Evolutionary conservation across 2,113 vertebrate species (phyloP), one percentile per base, ranked within the genome.

Genomic region (Kobus ellipsiprymnus): DNA sequence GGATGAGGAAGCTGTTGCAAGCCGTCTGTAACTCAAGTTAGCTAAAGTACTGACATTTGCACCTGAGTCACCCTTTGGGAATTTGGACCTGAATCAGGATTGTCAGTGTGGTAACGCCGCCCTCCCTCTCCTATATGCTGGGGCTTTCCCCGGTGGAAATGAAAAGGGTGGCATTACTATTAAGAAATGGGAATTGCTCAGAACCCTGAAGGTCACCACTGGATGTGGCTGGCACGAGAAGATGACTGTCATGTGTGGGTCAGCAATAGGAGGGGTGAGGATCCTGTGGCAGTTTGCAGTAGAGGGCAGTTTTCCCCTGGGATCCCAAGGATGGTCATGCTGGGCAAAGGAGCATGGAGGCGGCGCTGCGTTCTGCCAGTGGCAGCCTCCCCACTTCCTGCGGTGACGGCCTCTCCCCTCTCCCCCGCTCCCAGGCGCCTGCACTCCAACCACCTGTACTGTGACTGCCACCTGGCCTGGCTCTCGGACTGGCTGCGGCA

Each of bases 401-500:
- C 23, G 0, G 19, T 95, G 80, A 97, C 71, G 4, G 27, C 1
- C 2, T 36, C 83, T 93, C 33, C 30, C 50, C 83, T 82, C 55
- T 30, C 52, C 71, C 71, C 71, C n/a, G 86, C 54, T 54, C 93
- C 97, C 86, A 99, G 99, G 94, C 99, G 99, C 67, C 99, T 99
- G 59, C 99, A 99, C 99, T 99, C 99, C 98, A 99, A 99, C 98
- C 99, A 99, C 97, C 99, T 99, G 97, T 99, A 99, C 98, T 99
- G 99, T 25, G 99, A 99, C 99, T 99, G 99, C 96, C 99, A 99
- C 99, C 99, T 99, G 98, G 99, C 99, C 90, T 99, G 99, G 99
- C 99, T 99, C 74, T 99, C 99, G 0, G 99, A 99, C n/a, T n/a
- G n/a, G n/a, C n/a, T n/a, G n/a, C n/a, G n/a, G n/a, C n/a, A n/a